These are phyloP conservation scores for Scaptomyza flava DNA, from an alignment of 2,888 invertebrate species.

Conservation along the genomic window DNA sequence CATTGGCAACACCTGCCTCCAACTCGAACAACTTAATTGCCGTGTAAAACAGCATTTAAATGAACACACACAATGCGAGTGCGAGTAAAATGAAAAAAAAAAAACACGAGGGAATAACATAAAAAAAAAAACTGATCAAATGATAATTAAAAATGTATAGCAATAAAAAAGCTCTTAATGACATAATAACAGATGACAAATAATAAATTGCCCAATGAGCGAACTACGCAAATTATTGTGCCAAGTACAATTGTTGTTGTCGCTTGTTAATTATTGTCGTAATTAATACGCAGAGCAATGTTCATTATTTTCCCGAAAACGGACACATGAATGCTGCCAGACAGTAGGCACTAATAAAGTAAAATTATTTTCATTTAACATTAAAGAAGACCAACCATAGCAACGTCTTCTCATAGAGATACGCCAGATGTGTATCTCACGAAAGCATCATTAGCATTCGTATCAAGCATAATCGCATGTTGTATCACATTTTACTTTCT, in stretches of 20 bases:
- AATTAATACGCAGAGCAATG: slow-evolving; percentile 70
- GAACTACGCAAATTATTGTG: slow-evolving; percentile 63
- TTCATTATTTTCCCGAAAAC: slow-evolving; percentile 64
- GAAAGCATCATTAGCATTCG: slow-evolving; percentile 60
- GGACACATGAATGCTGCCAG: slow-evolving; percentile 8
- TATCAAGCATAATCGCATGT: slow-evolving; percentile 62
- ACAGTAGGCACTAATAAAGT: slow-evolving; percentile 24
- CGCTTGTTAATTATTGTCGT: slow-evolving; percentile 71
- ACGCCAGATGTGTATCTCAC: slow-evolving; percentile 23
- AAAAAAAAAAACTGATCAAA: slow-evolving; percentile 62
- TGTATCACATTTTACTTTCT: slow-evolving; percentile 17
- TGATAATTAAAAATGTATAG: slow-evolving; percentile 73
- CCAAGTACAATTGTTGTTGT: slow-evolving; percentile 37
- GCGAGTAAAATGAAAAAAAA: neutral
- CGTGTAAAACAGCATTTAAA: slow-evolving; percentile 65
- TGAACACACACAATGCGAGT: slow-evolving; percentile 22
- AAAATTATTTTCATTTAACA: slow-evolving; percentile 58
- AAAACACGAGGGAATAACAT: neutral
- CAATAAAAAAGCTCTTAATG: slow-evolving; percentile 70
- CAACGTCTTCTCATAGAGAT: slow-evolving; percentile 27
- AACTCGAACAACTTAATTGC: slow-evolving; percentile 65
- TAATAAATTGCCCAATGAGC: slow-evolving; percentile 70
- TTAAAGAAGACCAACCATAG: slow-evolving; percentile 25
- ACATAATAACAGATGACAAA: slow-evolving; percentile 80
- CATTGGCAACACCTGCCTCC: slow-evolving; percentile 43